phyloP scores from a whole-genome alignment of 2,113 vertebrate species.

The Xyliphius kryptos region DNA sequence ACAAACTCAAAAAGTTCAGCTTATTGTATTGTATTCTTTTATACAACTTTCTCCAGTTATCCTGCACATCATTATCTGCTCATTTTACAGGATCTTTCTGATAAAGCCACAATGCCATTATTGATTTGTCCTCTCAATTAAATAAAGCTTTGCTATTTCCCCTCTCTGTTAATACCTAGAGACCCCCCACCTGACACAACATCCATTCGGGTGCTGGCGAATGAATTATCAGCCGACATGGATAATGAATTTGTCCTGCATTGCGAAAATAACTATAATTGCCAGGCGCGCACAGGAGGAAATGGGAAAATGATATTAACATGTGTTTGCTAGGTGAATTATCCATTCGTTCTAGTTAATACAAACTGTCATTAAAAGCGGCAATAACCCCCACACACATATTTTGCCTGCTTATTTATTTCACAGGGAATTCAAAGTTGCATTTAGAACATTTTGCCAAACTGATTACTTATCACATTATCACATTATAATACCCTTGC shows the following conservation, averaged over 20 bases:
- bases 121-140: conserved; percentile 77
- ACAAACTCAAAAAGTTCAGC: too few relatives aligned
- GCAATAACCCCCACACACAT: conserved; percentile 63
- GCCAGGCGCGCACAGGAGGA: conserved; percentile 66
- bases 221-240: conserved; percentile 69
- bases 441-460: conserved; percentile 56
- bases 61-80: conserved; percentile 44
- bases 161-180: conserved; percentile 69
- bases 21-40: too few relatives aligned
- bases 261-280: conserved; percentile 76
- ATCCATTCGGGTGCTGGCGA: conserved; percentile 63
- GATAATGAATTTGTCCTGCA: conserved; percentile 71
- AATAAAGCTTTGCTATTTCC: conserved; percentile 68
- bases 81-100: conserved; percentile 63
- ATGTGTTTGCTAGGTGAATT: conserved; percentile 72
- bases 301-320: conserved; percentile 68
- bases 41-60: too few relatives aligned
- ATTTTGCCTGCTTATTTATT: conserved; percentile 61
- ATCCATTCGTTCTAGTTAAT: conserved; percentile 75
- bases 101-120: conserved; percentile 63
- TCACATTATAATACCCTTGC: conserved; percentile 62
- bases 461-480: conserved; percentile 57
- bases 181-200: conserved; percentile 72
- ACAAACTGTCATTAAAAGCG: conserved; percentile 74
- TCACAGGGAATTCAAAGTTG: conserved; percentile 69